Evolutionary conservation across 2,113 vertebrate species (phyloP).

Genomic region (Aspiorhynchus laticeps): DNA sequence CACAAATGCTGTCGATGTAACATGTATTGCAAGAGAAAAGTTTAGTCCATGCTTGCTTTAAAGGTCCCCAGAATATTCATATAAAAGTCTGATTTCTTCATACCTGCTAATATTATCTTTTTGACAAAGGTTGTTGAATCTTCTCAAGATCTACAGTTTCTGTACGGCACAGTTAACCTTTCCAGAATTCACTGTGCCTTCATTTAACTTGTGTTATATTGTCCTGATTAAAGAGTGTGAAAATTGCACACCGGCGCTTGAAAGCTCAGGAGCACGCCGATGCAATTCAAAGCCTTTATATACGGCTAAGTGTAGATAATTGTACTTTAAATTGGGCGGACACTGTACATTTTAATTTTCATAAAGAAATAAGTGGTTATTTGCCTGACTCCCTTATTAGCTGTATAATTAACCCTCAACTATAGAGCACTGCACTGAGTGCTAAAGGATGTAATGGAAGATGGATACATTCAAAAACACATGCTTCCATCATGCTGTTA

Average conservation of each 20-base stretch:
- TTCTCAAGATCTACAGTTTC: neutral
- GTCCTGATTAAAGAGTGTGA: constrained; percentile 49
- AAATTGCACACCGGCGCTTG: constrained; percentile 51
- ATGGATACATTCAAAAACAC: constrained; percentile 37
- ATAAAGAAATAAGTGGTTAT: constrained; percentile 92
- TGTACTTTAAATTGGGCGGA: constrained; percentile 90
- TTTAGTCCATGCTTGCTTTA: neutral
- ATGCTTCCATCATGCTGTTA: constrained; percentile 16
- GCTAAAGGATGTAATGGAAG: constrained; percentile 85
- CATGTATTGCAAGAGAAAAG: neutral
- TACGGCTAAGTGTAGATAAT: constrained; percentile 91
- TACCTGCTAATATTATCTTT: neutral
- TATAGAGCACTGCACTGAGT: constrained; percentile 84
- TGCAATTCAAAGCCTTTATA: constrained; percentile 89
- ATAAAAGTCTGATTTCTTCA: neutral
- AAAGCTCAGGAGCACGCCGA: constrained; percentile 65
- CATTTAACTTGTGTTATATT: constrained; percentile 40
- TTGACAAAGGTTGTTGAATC: neutral
- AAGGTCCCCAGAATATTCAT: neutral
- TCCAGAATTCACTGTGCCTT: constrained; percentile 8
- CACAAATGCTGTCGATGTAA: neutral
- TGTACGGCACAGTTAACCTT: constrained; percentile 3
- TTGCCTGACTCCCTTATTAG: constrained; percentile 90
- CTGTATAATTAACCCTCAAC: constrained; percentile 94
- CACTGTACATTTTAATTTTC: constrained; percentile 93